Base-by-base conservation (phyloP, 2,797 vertebrate species). In the Takifugu rubripes region DNA sequence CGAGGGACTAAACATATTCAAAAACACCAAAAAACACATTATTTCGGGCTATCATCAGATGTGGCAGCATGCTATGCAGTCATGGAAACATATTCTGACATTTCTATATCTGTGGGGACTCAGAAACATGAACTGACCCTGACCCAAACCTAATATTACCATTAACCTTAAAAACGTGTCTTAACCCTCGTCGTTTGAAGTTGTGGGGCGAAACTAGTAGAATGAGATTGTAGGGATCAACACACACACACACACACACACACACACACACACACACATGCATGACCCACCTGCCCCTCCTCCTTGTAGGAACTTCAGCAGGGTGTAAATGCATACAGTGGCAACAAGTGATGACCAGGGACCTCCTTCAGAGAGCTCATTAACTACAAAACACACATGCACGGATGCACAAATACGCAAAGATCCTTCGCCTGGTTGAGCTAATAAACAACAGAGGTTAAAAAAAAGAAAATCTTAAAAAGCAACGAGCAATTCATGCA, bases 291-390 rank as follows among this genome's bases (percentile, higher is more conserved):
- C 94, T 62, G 93, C 92, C 45, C 94, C 94, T 68, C 94, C 95
- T 0, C 95, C 94, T 77, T 96, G 94, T 25, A 96, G 88, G 71
- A 96, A 93, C 85, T 96, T 96, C 61, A 96, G 90, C 25, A 92
- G 73, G 27, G 92, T 93, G 0, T 94, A 96, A 72, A 81, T 77
- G 61, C 88, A 91, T 70, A 96, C 92, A 0, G 92, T 95, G 72
- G 76, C 65, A 31, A 88, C 77, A 70, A 96, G 63, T 0, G 84
- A 82, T 47, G 66, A 87, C 94, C 95, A 96, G n/a, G 83, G 51
- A 15, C 79, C 65, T 0, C 88, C 88, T 21, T 72, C 61, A 0
- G 93, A 92, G 70, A 96, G 84, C 50, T 92, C 88, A 7, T 96
- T 93, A 75, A 95, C 95, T 96, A 56, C 0, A 36, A 25, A n/a